Percentiles rank a stretch among this genome's conserved stretches.
phyloP scores from a whole-genome alignment of 2,797 vertebrate species.

The Coregonus ussuriensis region DNA sequence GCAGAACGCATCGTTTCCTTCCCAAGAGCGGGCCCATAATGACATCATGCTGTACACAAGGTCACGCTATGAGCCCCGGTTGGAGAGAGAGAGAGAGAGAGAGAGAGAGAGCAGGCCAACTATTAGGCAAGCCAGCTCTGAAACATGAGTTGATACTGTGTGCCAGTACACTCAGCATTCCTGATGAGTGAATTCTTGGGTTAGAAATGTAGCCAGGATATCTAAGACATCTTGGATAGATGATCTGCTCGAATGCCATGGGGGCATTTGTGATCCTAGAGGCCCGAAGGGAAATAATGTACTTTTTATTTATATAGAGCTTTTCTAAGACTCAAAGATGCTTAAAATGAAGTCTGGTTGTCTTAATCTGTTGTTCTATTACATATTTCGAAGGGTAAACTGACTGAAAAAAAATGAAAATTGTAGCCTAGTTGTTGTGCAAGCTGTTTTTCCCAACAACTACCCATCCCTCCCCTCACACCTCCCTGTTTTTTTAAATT shows the following conservation, averaged over 20 bases:
- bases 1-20: slow-evolving; percentile 25
- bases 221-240: neutral
- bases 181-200: neutral
- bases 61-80: neutral
- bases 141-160: neutral
- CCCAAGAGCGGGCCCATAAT: neutral
- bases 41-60: slow-evolving; percentile 19
- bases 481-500: no score
- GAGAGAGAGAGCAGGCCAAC: neutral
- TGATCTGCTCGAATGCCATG: neutral
- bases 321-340: no score
- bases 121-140: neutral
- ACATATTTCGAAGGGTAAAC: neutral
- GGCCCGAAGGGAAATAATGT: neutral
- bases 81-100: neutral
- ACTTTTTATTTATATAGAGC: neutral
- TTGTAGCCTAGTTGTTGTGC: neutral
- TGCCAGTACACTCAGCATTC: neutral
- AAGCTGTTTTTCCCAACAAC: neutral
- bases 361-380: neutral
- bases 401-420: neutral
- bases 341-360: neutral
- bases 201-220: neutral
- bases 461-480: no score
- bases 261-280: neutral